These are phyloP conservation scores for Brachyalestes nurse DNA, from an alignment of 2,797 vertebrate genomes.

Conservation along the genomic window DNA sequence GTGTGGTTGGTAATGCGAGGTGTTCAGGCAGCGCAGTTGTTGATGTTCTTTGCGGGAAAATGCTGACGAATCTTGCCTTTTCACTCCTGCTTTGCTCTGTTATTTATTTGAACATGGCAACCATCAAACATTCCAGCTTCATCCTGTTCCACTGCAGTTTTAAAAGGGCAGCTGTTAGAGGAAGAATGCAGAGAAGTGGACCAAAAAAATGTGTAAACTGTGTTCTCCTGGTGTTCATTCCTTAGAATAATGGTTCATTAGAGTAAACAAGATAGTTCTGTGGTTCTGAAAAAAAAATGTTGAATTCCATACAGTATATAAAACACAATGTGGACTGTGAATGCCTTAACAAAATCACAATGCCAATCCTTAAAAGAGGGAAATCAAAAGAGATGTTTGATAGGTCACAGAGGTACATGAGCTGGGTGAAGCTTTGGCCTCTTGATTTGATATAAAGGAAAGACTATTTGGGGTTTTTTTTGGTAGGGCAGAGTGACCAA, in stretches of 20 bases:
- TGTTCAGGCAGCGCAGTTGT: background rate
- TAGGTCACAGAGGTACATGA: background rate
- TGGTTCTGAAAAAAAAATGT: background rate
- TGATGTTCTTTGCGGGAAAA: slow-evolving; percentile 21
- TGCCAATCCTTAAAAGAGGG: slow-evolving; percentile 23
- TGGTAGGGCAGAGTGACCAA: slow-evolving; percentile 20
- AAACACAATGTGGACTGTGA: slow-evolving; percentile 26
- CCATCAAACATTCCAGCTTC: slow-evolving; percentile 52
- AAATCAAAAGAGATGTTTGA: background rate
- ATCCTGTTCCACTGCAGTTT: slow-evolving; percentile 30
- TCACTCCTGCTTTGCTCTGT: slow-evolving; percentile 1
- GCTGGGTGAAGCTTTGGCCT: background rate
- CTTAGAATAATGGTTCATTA: slow-evolving; percentile 18
- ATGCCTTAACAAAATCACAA: slow-evolving; percentile 47
- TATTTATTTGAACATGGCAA: slow-evolving; percentile 44
- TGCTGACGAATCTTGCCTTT: slow-evolving; percentile 33
- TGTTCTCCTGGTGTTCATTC: slow-evolving; percentile 29
- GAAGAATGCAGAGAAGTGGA: slow-evolving; percentile 42
- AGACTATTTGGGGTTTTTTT: background rate
- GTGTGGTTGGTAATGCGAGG: background rate
- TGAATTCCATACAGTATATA: slow-evolving; percentile 3
- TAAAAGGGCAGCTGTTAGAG: slow-evolving; percentile 42
- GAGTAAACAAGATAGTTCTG: background rate
- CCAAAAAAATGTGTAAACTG: slow-evolving; percentile 39
- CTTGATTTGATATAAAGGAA: background rate